phyloP scores from a whole-genome alignment of 2,797 vertebrate genomes.

The Pseudochirops corinnae region DNA sequence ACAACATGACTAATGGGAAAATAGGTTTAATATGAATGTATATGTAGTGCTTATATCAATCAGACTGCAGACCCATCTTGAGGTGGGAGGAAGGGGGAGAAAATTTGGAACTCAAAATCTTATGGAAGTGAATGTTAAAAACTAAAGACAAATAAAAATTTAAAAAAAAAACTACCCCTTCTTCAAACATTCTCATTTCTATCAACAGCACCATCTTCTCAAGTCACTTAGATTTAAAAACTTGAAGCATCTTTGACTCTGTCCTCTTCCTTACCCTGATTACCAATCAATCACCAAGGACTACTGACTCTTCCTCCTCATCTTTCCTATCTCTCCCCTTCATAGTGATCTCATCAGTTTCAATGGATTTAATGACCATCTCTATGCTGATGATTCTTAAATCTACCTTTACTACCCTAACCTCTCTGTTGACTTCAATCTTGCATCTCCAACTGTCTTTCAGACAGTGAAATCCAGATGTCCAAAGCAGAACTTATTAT shows the following conservation, averaged over 20 bases:
- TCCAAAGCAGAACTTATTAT: background rate
- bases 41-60: no score
- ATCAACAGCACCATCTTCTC: background rate
- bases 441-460: background rate
- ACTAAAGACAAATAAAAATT: no score
- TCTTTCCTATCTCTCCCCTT: background rate
- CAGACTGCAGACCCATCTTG: no score
- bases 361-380: background rate
- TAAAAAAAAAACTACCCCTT: background rate
- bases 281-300: background rate
- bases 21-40: no score
- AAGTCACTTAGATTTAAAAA: background rate
- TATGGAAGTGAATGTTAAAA: no score
- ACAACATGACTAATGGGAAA: no score
- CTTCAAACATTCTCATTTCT: background rate
- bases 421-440: background rate
- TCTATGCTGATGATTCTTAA: background rate
- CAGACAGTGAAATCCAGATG: background rate
- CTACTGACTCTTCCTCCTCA: background rate
- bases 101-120: no score
- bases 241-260: background rate
- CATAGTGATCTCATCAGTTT: background rate
- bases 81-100: no score
- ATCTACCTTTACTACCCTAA: background rate
- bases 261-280: background rate